Evolutionary conservation across 2,888 invertebrate species (phyloP).

Genomic region (Spialia ferax): DNA sequence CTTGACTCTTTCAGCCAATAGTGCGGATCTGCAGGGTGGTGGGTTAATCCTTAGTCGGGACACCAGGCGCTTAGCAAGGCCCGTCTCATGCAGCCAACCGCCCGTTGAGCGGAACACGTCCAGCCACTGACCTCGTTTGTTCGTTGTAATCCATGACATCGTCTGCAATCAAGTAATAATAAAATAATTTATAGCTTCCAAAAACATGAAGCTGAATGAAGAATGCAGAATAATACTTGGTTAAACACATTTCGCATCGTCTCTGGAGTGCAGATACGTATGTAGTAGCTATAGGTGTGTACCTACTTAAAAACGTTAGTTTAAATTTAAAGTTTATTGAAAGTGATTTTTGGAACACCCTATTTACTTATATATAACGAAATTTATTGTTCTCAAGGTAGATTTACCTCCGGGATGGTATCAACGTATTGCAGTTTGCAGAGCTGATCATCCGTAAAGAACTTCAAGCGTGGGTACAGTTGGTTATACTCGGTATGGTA

Average conservation of each 20-base stretch:
- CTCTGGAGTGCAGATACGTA: too few relatives aligned
- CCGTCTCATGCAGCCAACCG: constrained; percentile 67
- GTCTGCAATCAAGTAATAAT: constrained; percentile 48
- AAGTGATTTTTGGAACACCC: too few relatives aligned
- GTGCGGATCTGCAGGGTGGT: constrained; percentile 67
- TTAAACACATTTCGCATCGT: too few relatives aligned
- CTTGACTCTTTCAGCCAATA: constrained; percentile 73
- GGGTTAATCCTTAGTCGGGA: constrained; percentile 55
- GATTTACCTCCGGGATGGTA: constrained; percentile 68
- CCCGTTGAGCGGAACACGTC: constrained; percentile 59
- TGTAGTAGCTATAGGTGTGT: too few relatives aligned
- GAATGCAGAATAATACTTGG: too few relatives aligned
- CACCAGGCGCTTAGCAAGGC: constrained; percentile 60
- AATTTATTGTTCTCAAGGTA: neutral
- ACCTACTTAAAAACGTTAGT: too few relatives aligned
- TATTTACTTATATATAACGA: neutral
- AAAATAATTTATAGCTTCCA: too few relatives aligned
- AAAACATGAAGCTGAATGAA: too few relatives aligned
- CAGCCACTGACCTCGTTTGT: constrained; percentile 64
- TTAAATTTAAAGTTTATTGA: too few relatives aligned
- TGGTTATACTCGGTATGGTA: constrained; percentile 75
- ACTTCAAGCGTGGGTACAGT: constrained; percentile 65
- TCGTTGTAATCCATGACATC: constrained; percentile 62
- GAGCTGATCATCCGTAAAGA: constrained; percentile 67
- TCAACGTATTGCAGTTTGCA: constrained; percentile 73